phyloP scores from a whole-genome alignment of 2,888 invertebrate species.

The Himalopsyche kuldschensis region DNA sequence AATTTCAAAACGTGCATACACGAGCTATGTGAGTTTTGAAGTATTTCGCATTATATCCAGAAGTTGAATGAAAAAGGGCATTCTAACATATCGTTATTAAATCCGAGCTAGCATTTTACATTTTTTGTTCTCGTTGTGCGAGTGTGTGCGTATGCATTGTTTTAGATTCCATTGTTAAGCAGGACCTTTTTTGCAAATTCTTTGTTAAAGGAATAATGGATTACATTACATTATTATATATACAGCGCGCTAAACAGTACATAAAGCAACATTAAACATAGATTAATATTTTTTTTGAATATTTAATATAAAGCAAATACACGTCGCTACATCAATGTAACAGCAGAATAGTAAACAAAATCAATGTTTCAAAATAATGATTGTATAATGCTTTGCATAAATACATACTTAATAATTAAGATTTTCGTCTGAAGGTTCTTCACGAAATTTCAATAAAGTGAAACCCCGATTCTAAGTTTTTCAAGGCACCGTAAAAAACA shows the following conservation, averaged over 20 bases:
- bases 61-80: not conserved
- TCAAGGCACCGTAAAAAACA: no score
- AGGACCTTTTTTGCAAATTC: not conserved
- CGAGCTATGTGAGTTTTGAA: not conserved
- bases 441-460: no score
- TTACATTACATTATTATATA: not conserved
- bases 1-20: not conserved
- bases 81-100: not conserved
- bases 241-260: not conserved
- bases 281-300: no score
- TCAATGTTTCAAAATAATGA: no score
- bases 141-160: not conserved
- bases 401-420: no score
- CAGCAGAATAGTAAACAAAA: no score
- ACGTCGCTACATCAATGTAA: no score
- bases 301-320: no score
- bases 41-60: not conserved
- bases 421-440: no score
- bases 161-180: not conserved
- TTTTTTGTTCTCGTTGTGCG: not conserved
- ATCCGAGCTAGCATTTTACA: not conserved
- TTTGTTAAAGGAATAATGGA: not conserved
- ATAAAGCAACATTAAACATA: not conserved
- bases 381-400: no score
- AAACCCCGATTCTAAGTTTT: no score